Evolutionary conservation across 2,888 invertebrate species (phyloP).

Genomic region (Antheraea assamensis): DNA sequence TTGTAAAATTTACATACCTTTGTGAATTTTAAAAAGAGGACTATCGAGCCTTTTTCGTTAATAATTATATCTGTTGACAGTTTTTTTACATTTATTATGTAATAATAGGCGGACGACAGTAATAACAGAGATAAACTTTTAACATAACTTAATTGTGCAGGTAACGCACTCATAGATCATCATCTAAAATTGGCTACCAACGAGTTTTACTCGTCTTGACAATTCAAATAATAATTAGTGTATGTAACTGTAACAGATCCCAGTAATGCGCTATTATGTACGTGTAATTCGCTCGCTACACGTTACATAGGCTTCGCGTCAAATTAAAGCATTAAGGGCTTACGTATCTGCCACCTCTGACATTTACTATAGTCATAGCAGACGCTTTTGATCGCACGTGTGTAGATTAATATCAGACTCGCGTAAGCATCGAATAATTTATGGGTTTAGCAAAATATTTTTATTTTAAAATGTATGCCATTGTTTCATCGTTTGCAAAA

Average conservation of each 20-base stretch:
- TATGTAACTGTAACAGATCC: not conserved
- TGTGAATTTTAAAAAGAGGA: too few species aligned
- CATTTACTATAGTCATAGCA: conserved; percentile 9
- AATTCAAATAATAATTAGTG: not conserved
- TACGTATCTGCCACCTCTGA: conserved; percentile 6
- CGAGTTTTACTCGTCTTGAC: not conserved
- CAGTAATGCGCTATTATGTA: not conserved
- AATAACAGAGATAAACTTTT: not conserved
- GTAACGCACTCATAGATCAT: not conserved
- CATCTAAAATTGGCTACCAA: not conserved
- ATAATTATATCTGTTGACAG: too few species aligned
- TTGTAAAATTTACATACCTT: too few species aligned
- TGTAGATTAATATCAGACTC: not conserved
- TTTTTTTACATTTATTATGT: too few species aligned
- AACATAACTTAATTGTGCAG: not conserved
- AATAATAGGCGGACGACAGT: not conserved
- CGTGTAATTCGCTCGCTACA: not conserved
- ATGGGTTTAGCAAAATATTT: too few species aligned
- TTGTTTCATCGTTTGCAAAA: too few species aligned
- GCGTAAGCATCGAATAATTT: not conserved
- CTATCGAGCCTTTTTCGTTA: too few species aligned
- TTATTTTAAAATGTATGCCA: too few species aligned
- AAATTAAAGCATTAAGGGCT: conserved; percentile 15
- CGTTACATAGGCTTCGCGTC: conserved; percentile 1
- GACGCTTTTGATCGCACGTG: not conserved